Evolutionary conservation across 2,797 vertebrate species (phyloP).

Genomic region (Pangasius larnaudii): DNA sequence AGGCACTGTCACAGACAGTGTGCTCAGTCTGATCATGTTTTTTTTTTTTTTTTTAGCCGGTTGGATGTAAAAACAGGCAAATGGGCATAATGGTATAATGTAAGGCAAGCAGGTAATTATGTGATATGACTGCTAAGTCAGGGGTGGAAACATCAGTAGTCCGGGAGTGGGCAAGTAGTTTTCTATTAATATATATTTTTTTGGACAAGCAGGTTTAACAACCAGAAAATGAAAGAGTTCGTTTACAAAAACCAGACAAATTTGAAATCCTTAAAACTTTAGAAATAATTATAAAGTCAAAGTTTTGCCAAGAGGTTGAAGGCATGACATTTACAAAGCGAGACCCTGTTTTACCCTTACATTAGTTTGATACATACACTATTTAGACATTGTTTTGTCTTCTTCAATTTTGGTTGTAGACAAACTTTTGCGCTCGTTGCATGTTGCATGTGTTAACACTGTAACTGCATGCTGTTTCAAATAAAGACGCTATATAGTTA

Average conservation of each 20-base stretch:
- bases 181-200: neutral
- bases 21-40: neutral
- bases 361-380: neutral
- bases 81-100: neutral
- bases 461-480: neutral
- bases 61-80: neutral
- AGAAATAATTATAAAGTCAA: neutral
- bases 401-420: neutral
- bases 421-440: neutral
- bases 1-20: neutral
- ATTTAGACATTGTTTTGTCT: neutral
- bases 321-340: neutral
- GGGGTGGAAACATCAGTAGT: neutral
- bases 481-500: neutral
- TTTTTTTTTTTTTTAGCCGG: neutral
- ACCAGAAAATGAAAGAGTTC: neutral
- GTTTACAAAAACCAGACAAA: neutral
- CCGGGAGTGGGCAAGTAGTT: neutral
- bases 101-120: neutral
- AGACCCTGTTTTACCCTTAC: neutral
- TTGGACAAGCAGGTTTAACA: no score
- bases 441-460: neutral
- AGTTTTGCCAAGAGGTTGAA: neutral
- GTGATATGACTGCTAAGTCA: neutral
- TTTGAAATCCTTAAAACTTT: neutral